These are phyloP conservation scores for Proales similis DNA, from an alignment of 1,140 invertebrate genomes.

Conservation along the genomic window DNA sequence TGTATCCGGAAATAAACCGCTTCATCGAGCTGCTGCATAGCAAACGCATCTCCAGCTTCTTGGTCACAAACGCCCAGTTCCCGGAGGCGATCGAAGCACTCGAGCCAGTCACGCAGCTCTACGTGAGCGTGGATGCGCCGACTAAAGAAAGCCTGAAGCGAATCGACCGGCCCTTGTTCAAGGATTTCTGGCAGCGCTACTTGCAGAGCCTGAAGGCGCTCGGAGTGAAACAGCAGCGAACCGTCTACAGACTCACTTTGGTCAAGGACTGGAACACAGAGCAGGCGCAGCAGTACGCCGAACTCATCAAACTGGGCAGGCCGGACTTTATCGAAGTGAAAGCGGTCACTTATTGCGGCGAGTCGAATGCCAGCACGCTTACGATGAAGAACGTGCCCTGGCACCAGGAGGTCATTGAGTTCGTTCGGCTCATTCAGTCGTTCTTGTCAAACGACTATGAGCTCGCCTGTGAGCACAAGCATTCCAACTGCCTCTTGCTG, in stretches of 20 bases:
- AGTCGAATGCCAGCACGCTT: constrained; percentile 57
- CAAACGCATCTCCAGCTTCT: constrained; percentile 58
- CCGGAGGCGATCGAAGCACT: constrained; percentile 59
- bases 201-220: constrained; percentile 58
- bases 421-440: constrained; percentile 48
- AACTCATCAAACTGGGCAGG: constrained; percentile 58
- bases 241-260: constrained; percentile 61
- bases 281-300: constrained; percentile 60
- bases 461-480: constrained; percentile 61
- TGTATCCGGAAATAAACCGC: constrained; percentile 63
- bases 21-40: constrained; percentile 58
- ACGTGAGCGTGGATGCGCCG: constrained; percentile 62
- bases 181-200: constrained; percentile 62
- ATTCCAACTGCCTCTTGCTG: constrained; percentile 62
- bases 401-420: constrained; percentile 61
- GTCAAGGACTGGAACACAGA: constrained; percentile 62
- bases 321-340: constrained; percentile 66
- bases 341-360: constrained; percentile 63
- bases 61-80: constrained; percentile 64
- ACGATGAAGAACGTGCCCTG: constrained; percentile 65
- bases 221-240: constrained; percentile 58
- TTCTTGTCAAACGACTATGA: constrained; percentile 52
- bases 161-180: constrained; percentile 61
- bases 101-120: constrained; percentile 61
- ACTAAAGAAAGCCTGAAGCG: constrained; percentile 62